These are phyloP conservation scores for Amphimallon solstitiale DNA, from an alignment of 2,888 invertebrate genomes.

Conservation along the genomic window DNA sequence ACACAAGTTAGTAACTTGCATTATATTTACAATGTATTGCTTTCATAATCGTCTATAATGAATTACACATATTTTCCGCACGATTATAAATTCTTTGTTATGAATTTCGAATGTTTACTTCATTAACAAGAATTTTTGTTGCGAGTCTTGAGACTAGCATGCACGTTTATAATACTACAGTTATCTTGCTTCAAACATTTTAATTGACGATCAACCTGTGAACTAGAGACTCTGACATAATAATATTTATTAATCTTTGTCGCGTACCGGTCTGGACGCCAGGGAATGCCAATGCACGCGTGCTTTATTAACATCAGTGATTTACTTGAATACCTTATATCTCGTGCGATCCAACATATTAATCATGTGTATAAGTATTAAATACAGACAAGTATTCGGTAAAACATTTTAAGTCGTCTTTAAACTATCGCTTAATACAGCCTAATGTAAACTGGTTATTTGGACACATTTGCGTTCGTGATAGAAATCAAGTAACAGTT, in stretches of 20 bases:
- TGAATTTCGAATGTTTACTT: neutral
- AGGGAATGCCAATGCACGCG: conserved; percentile 40
- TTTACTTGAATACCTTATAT: conserved; percentile 43
- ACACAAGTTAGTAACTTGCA: no score
- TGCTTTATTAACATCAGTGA: conserved; percentile 37
- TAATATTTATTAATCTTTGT: conserved; percentile 51
- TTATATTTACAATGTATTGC: no score
- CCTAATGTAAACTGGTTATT: no score
- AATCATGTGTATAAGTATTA: conserved; percentile 32
- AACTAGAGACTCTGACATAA: conserved; percentile 50
- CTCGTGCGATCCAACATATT: conserved; percentile 39
- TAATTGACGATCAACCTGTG: conserved; percentile 51
- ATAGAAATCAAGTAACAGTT: no score
- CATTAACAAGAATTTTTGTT: neutral
- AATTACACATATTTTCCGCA: no score
- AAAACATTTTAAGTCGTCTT: conserved; percentile 9
- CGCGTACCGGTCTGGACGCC: conserved; percentile 37
- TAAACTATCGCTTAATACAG: no score
- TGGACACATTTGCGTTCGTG: no score
- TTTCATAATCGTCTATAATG: no score
- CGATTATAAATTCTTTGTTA: neutral
- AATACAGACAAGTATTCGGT: conserved; percentile 1
- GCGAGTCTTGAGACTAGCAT: neutral
- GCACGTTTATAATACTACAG: conserved; percentile 16
- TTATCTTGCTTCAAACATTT: conserved; percentile 32